Percentiles rank a stretch among this genome's conserved stretches.
These are phyloP conservation scores for Corythornis madagascariensis DNA, from an alignment of 2,113 vertebrate species.

Conservation along the genomic window DNA sequence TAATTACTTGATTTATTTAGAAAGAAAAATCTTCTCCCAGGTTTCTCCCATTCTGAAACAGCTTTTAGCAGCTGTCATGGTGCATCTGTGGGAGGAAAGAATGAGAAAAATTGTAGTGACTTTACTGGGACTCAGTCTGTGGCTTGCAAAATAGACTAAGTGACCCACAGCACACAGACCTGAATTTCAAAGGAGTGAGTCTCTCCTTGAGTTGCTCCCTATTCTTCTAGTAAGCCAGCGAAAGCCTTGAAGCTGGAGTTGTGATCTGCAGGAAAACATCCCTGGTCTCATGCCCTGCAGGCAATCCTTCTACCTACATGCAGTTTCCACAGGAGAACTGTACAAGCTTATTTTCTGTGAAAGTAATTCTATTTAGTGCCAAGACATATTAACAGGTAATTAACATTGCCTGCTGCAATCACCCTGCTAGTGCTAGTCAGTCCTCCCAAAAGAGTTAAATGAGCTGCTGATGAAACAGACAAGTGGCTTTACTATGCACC, in stretches of 20 bases:
- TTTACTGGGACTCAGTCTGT: slow-evolving; percentile 42
- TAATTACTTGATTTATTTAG: slow-evolving; percentile 33
- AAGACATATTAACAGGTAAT: not conserved
- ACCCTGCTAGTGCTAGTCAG: not conserved
- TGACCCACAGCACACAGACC: slow-evolving; percentile 19
- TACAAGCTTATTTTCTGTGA: not conserved
- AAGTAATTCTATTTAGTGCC: not conserved
- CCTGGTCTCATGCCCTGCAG: not conserved
- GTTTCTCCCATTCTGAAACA: slow-evolving; percentile 46
- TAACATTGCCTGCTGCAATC: not conserved
- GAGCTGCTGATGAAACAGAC: not conserved
- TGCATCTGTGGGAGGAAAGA: slow-evolving; percentile 57
- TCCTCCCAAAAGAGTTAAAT: not conserved
- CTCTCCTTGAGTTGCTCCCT: not conserved
- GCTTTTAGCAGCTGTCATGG: not conserved
- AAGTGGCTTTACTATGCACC: not conserved
- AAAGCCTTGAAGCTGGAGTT: slow-evolving; percentile 27
- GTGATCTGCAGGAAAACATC: slow-evolving; percentile 14
- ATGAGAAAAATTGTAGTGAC: slow-evolving; percentile 45
- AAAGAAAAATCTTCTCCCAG: slow-evolving; percentile 5
- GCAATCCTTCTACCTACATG: not conserved
- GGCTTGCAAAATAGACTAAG: slow-evolving; percentile 29
- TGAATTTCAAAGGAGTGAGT: slow-evolving; percentile 52
- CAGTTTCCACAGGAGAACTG: not conserved
- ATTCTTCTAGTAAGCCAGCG: not conserved